phyloP scores from a whole-genome alignment of 2,797 vertebrate genomes.

The Darevskia mixta region DNA sequence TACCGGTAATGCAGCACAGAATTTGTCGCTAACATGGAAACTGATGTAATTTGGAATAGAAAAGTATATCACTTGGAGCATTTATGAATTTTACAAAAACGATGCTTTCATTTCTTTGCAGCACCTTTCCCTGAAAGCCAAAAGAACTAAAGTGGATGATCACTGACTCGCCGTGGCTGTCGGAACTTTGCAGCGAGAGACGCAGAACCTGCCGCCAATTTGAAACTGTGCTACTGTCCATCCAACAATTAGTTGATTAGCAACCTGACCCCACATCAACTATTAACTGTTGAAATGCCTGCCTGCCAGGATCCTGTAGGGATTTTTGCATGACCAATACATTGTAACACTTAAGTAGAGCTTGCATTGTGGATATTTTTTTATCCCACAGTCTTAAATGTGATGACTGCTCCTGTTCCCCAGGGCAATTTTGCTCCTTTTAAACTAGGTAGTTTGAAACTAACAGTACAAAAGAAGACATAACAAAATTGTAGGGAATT shows the following conservation, averaged over 20 bases:
- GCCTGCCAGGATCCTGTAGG: constrained; percentile 68
- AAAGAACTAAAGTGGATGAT: constrained; percentile 91
- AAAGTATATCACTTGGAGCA: not conserved
- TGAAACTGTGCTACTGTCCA: constrained; percentile 60
- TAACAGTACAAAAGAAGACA: constrained; percentile 37
- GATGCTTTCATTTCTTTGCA: constrained; percentile 67
- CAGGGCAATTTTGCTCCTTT: constrained; percentile 64
- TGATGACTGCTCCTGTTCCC: constrained; percentile 51
- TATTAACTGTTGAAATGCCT: constrained; percentile 59
- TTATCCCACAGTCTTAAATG: constrained; percentile 49
- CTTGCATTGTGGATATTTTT: constrained; percentile 53
- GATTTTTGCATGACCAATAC: constrained; percentile 66
- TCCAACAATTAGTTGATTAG: constrained; percentile 62
- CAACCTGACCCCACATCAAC: constrained; percentile 48
- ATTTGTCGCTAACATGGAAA: not conserved
- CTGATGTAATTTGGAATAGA: constrained; percentile 6
- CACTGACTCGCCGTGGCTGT: constrained; percentile 49
- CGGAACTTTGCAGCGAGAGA: constrained; percentile 33
- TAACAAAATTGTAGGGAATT: constrained; percentile 28
- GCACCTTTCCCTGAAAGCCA: constrained; percentile 94
- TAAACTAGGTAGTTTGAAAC: constrained; percentile 62
- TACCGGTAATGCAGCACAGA: not conserved
- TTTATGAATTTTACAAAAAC: not conserved
- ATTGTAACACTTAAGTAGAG: constrained; percentile 57
- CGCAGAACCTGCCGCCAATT: constrained; percentile 55